Evolutionary conservation across 2,888 invertebrate species (phyloP), one percentile per base, ranked within the genome.

Genomic region (Augiades crinisus): DNA sequence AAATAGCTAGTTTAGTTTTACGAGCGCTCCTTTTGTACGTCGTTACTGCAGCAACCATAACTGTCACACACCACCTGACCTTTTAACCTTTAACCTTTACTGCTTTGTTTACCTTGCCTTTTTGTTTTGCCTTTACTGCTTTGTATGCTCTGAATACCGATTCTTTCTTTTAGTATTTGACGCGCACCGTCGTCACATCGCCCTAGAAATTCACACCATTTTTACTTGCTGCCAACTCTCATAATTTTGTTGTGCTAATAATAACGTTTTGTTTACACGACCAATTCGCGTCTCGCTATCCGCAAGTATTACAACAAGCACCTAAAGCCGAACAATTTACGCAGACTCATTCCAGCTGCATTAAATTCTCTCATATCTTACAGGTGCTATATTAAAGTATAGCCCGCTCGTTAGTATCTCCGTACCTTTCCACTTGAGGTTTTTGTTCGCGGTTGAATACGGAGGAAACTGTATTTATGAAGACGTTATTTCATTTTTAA

Each of bases 281-380:
- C 5, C 14, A 13, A 14, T 14, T 12, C n/a, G 17, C 7, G 1
- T 5, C n/a, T 34, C 36, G 36, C 10, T 10, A 17, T 8, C n/a
- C n/a, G 19, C 10, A 2, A n/a, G 7, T 3, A 2, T 14, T 33
- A 7, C 14, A 7, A 19, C 19, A 19, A 10, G 37, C 21, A 6
- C 37, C 19, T 21, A 37, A 45, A 16, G 8, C 12, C 36, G 51
- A 37, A 54, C 50, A 55, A 55, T 52, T 63, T 62, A 55, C 40
- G 33, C 55, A 31, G 36, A 40, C 43, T 57, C 55, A 59, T 61
- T 60, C 58, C 53, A 53, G 57, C 60, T 58, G 54, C 50, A 62
- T 56, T 61, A 55, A 55, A 55, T 56, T 55, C 47, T 38, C 52
- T 47, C 43, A 12, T 27, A 34, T 22, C 36, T 43, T 44, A 43